A percentile compares a stretch with the other conserved stretches of the same genome.
Conservation (phyloP, 2,888 invertebrate species). For the Campopleginae sp. region DNA sequence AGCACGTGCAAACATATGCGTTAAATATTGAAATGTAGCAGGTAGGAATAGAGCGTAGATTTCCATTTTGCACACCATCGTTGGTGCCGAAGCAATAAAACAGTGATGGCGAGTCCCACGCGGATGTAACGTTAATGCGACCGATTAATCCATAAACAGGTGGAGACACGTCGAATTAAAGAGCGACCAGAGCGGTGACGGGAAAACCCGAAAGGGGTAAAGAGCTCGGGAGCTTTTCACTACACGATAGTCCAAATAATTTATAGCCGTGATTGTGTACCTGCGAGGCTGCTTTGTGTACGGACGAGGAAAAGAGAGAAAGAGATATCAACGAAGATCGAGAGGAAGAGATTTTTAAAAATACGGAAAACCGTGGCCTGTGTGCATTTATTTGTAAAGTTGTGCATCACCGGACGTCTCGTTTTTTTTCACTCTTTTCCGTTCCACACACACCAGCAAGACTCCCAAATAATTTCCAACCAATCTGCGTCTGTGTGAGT, state of each 20-base stretch:
- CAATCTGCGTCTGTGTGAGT: not conserved
- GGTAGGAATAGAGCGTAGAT: slow-evolving; percentile 17
- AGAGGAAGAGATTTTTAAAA: not conserved
- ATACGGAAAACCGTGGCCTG: not conserved
- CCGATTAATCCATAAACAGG: slow-evolving; percentile 66
- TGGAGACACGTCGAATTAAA: slow-evolving; percentile 66
- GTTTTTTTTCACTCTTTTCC: not conserved
- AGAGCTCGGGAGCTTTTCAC: slow-evolving; percentile 42
- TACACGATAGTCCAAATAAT: slow-evolving; percentile 40
- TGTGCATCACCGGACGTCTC: not conserved
- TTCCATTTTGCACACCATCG: not conserved
- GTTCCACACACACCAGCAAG: not conserved
- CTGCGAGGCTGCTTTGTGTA: not conserved
- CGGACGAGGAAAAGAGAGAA: not conserved
- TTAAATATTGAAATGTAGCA: slow-evolving; percentile 1
- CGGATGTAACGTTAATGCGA: slow-evolving; percentile 62
- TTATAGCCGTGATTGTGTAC: slow-evolving; percentile 28
- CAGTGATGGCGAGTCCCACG: slow-evolving; percentile 33
- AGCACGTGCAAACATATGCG: not conserved
- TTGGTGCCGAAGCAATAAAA: slow-evolving; percentile 47
- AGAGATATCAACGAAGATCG: not conserved
- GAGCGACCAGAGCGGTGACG: slow-evolving; percentile 55
- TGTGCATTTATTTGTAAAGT: not conserved
- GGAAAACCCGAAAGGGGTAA: slow-evolving; percentile 45
- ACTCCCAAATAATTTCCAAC: slow-evolving; percentile 8